A percentile compares a stretch with the other conserved stretches of the same genome.
Conservation (phyloP, 2,113 vertebrate species). For the Pampusana beccarii region DNA sequence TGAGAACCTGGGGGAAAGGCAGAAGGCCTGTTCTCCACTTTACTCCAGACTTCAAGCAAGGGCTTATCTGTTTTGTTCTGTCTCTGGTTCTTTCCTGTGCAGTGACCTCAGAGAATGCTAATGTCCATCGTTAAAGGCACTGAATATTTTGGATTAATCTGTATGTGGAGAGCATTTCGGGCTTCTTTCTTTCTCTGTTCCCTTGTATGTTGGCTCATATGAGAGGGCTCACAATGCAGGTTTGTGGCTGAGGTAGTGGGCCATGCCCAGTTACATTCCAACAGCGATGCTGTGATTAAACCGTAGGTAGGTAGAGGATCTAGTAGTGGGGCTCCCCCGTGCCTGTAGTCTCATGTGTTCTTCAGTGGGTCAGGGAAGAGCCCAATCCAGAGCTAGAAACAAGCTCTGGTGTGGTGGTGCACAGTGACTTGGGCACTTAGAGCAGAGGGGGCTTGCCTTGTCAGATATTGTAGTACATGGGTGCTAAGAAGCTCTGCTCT, state of each 20-base stretch:
- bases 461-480: neutral
- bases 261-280: fast-evolving
- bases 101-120: neutral
- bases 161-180: neutral
- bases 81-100: neutral
- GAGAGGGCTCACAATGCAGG: neutral
- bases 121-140: neutral
- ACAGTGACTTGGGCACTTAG: neutral
- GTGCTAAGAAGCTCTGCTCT: neutral
- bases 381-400: neutral
- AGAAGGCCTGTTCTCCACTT: neutral
- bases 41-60: neutral
- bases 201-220: neutral
- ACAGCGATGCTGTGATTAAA: neutral
- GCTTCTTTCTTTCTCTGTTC: neutral
- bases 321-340: neutral
- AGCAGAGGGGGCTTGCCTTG: neutral
- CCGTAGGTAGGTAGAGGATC: neutral
- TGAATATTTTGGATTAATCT: neutral
- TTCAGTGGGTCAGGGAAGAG: neutral
- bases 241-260: neutral
- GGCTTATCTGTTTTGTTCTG: neutral
- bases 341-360: neutral
- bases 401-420: neutral
- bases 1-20: neutral